Base-by-base conservation (phyloP, 2,888 invertebrate species). In the Limnephilus rhombicus region DNA sequence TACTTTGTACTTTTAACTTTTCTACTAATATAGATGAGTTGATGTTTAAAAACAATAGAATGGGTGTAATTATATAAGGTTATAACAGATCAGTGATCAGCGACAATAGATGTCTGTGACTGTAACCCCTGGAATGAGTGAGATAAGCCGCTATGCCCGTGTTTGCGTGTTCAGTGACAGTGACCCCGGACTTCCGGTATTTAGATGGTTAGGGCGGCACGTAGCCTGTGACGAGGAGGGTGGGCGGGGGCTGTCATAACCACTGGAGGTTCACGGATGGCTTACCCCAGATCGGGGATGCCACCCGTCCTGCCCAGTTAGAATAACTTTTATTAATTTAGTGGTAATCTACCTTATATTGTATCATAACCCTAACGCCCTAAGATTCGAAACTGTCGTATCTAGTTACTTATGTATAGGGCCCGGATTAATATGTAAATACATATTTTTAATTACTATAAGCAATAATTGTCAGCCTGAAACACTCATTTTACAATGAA, bases 151-250 rank as follows among this genome's bases (percentile, higher is more conserved):
- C 68, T 68, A 68, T 68, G 24, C 68, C 68, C 68, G 68, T 9
- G 68, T 68, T 68, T 68, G 81, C 68, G 87, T 88, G 88, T 41
- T 45, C 53, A 53, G 87, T 34, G 53, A 87, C 87, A 34, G 45
- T 91, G 91, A 92, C 91, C 93, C 91, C 91, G 90, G 89, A 85
- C 93, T 91, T 93, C 93, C 93, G 93, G 93, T 83, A 80, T 53
- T 93, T 68, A 68, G 68, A 68, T 68, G 9, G 68, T 68, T 93
- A 93, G 93, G 91, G 93, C 15, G 89, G 91, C 49, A 80, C 89
- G 81, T 91, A 89, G 91, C 81, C 93, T 92, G 93, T 93, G 92
- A 93, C 93, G 92, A 80, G 41, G 41, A n/a, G 15, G 12, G 80
- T 31, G 12, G 41, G 31, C 18, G 85, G 85, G 18, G 37, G n/a